Conservation (phyloP, 2,797 vertebrate species). For the Myotis vivesi region DNA sequence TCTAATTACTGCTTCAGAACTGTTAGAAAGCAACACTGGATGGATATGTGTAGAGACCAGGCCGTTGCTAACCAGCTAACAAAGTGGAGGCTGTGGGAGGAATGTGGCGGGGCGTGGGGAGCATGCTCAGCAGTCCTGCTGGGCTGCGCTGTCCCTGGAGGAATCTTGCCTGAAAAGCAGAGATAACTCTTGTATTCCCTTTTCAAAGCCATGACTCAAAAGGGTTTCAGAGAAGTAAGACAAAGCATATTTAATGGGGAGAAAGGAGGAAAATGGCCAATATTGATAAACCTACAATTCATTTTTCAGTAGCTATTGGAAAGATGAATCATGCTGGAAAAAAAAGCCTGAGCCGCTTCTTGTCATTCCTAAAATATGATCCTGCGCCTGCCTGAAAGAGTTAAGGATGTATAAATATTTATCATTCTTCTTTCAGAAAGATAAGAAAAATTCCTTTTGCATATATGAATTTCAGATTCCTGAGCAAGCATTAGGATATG, state of each 20-base stretch:
- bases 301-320: constrained; percentile 17
- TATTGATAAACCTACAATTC: constrained; percentile 51
- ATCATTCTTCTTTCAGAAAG: constrained; percentile 81
- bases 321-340: constrained; percentile 49
- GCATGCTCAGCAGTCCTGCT: background rate
- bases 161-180: background rate
- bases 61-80: background rate
- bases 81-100: background rate
- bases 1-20: background rate
- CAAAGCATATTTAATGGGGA: constrained; percentile 15
- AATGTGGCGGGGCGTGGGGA: background rate
- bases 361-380: constrained; percentile 76
- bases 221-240: constrained; percentile 22
- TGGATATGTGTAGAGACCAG: background rate
- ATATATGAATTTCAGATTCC: constrained; percentile 80
- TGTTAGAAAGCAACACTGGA: background rate
- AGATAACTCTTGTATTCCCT: background rate
- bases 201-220: constrained; percentile 33
- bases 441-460: constrained; percentile 81
- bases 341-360: background rate
- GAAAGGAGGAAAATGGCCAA: background rate
- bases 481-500: constrained; percentile 77
- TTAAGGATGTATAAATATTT: constrained; percentile 85
- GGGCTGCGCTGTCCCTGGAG: background rate
- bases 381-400: constrained; percentile 80